A percentile compares a stretch with the other conserved stretches of the same genome.
phyloP scores from a whole-genome alignment of 2,888 invertebrate species.

The Ennomos quercinarius region DNA sequence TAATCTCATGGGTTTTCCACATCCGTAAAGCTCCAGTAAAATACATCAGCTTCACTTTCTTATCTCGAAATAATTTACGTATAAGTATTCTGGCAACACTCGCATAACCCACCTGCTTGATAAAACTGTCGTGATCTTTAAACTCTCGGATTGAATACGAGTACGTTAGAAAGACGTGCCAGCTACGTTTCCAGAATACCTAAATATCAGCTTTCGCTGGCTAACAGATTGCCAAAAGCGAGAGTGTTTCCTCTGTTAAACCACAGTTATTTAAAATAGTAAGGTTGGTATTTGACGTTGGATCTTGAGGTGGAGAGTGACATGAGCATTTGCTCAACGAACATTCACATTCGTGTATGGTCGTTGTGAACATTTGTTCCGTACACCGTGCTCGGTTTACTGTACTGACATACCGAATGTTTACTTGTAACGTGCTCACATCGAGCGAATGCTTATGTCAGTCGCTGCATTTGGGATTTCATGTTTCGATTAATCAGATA shows the following conservation, averaged over 20 bases:
- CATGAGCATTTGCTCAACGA: too few species aligned
- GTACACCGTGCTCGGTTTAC: too few species aligned
- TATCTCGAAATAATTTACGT: constrained; percentile 18
- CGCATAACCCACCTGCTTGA: constrained; percentile 38
- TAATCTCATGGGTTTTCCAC: constrained; percentile 5
- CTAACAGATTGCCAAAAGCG: constrained; percentile 25
- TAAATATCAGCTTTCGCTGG: constrained; percentile 41
- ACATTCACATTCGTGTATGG: too few species aligned
- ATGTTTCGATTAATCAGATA: too few species aligned
- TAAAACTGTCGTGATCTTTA: constrained; percentile 50
- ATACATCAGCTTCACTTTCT: constrained; percentile 32
- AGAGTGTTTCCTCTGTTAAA: constrained; percentile 13
- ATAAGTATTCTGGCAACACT: constrained; percentile 26
- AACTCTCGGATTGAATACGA: constrained; percentile 50
- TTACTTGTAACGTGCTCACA: too few species aligned
- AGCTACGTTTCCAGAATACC: constrained; percentile 36
- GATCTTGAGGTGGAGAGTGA: too few species aligned
- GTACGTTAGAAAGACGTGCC: constrained; percentile 29
- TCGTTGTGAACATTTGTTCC: too few species aligned
- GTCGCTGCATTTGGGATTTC: too few species aligned
- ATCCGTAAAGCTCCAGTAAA: constrained; percentile 11
- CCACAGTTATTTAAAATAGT: too few species aligned
- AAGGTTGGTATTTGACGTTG: too few species aligned
- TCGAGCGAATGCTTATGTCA: too few species aligned
- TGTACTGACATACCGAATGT: too few species aligned